A percentile compares a stretch with the other conserved stretches of the same genome.
Conservation (phyloP, 2,797 vertebrate species). For the Natrix natrix region DNA sequence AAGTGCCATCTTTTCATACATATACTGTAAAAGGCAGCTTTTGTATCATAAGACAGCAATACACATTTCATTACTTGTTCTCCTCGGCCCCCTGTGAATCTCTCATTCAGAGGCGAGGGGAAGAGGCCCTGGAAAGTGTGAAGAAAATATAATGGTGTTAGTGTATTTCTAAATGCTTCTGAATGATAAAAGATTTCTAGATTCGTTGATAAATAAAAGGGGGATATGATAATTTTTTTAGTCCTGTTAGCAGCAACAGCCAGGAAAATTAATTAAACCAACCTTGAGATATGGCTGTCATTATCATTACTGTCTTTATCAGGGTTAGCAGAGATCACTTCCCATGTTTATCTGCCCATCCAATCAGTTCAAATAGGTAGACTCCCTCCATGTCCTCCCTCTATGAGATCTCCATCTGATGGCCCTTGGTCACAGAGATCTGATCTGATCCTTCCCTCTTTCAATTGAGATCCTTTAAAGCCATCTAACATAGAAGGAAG, state of each 20-base stretch:
- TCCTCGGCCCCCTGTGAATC: neutral
- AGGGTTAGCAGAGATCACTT: neutral
- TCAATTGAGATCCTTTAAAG: neutral
- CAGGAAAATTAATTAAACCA: neutral
- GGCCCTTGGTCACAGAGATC: neutral
- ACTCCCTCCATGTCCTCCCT: neutral
- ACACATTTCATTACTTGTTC: neutral
- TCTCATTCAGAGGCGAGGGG: neutral
- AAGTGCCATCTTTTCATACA: neutral
- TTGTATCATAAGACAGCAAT: neutral
- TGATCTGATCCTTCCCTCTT: neutral
- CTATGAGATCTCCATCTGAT: neutral
- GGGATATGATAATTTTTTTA: neutral
- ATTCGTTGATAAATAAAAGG: neutral
- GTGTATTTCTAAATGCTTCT: neutral
- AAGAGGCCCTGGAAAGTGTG: neutral
- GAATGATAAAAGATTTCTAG: neutral
- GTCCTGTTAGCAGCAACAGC: neutral
- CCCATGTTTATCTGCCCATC: neutral
- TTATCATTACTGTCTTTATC: neutral
- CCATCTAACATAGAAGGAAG: neutral
- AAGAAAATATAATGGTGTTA: neutral
- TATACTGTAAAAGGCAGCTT: neutral
- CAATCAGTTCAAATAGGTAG: neutral
- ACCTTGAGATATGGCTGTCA: neutral